Evolutionary conservation across 2,797 vertebrate species (phyloP).

Genomic region (Protonibea diacanthus): DNA sequence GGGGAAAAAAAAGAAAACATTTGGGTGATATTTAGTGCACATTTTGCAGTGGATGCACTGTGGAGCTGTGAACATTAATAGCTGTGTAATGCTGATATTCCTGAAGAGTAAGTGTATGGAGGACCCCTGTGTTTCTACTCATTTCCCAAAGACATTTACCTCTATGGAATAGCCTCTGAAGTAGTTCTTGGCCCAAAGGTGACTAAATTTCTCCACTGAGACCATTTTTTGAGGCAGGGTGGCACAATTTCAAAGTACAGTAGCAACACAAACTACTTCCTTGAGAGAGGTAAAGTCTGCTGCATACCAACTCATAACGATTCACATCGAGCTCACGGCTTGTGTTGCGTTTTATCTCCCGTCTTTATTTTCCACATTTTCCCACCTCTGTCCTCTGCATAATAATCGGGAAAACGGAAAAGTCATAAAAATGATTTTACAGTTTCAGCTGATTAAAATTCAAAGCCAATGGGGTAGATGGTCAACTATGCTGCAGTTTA

Average conservation of each 20-base stretch:
- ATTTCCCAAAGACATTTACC: slow-evolving; percentile 16
- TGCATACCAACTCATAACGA: slow-evolving; percentile 35
- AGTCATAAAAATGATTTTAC: slow-evolving; percentile 57
- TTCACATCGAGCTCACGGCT: slow-evolving; percentile 32
- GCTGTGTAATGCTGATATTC: slow-evolving; percentile 3
- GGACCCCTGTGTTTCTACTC: slow-evolving; percentile 25
- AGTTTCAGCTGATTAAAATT: slow-evolving; percentile 56
- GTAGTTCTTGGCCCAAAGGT: slow-evolving; percentile 19
- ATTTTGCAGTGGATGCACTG: slow-evolving; percentile 6
- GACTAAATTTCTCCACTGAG: slow-evolving; percentile 18
- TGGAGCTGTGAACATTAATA: slow-evolving; percentile 12
- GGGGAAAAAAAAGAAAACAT: background rate
- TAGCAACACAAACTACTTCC: slow-evolving; percentile 22
- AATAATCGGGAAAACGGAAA: slow-evolving; percentile 58
- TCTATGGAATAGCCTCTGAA: slow-evolving; percentile 9
- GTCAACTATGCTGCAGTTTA: slow-evolving; percentile 42
- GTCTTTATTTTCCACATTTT: slow-evolving; percentile 49
- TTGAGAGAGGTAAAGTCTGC: slow-evolving; percentile 13
- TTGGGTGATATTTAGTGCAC: background rate
- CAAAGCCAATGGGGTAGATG: slow-evolving; percentile 35
- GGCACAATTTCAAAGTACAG: background rate
- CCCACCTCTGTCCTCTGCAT: slow-evolving; percentile 21
- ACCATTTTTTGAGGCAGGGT: background rate
- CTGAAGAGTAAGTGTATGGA: slow-evolving; percentile 1
- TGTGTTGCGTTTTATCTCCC: slow-evolving; percentile 35